Percentiles rank a stretch among this genome's conserved stretches.
Evolutionary conservation across 1,140 invertebrate species (phyloP).

Genomic region (Aphelenchoides avenae): DNA sequence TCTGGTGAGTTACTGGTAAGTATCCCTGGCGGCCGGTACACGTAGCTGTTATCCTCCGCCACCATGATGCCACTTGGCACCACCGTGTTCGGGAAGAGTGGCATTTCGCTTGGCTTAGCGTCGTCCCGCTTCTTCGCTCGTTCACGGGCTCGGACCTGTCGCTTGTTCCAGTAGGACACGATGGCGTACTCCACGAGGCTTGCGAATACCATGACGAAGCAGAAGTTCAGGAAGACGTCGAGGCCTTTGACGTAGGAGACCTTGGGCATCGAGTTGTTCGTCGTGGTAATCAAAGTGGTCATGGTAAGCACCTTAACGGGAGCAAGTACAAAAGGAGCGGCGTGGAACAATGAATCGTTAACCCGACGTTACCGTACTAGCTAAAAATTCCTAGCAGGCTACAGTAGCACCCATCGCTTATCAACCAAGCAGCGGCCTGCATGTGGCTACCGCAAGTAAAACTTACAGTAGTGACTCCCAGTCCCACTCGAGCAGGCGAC

Average conservation of each 20-base stretch:
- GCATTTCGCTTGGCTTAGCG: too few species aligned
- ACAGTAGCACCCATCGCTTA: neutral
- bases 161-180: conserved; percentile 57
- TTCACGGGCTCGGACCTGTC: conserved; percentile 46
- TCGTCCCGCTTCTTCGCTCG: too few species aligned
- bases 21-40: too few species aligned
- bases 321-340: conserved; percentile 9
- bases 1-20: too few species aligned
- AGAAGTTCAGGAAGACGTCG: conserved; percentile 59
- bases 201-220: conserved; percentile 61
- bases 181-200: conserved; percentile 60
- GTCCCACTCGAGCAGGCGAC: conserved; percentile 57
- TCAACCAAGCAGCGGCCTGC: neutral
- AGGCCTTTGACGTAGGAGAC: conserved; percentile 59
- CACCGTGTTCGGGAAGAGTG: too few species aligned
- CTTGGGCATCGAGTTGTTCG: conserved; percentile 60
- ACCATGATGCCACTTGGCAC: too few species aligned
- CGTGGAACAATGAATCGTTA: neutral
- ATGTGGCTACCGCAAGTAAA: neutral
- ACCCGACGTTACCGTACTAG: neutral
- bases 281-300: conserved; percentile 60
- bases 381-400: neutral
- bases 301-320: conserved; percentile 57
- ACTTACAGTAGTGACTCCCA: conserved; percentile 57
- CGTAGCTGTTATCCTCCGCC: too few species aligned